These are phyloP conservation scores for Oenanthe melanoleuca DNA, from an alignment of 2,113 vertebrate species.

Conservation along the genomic window DNA sequence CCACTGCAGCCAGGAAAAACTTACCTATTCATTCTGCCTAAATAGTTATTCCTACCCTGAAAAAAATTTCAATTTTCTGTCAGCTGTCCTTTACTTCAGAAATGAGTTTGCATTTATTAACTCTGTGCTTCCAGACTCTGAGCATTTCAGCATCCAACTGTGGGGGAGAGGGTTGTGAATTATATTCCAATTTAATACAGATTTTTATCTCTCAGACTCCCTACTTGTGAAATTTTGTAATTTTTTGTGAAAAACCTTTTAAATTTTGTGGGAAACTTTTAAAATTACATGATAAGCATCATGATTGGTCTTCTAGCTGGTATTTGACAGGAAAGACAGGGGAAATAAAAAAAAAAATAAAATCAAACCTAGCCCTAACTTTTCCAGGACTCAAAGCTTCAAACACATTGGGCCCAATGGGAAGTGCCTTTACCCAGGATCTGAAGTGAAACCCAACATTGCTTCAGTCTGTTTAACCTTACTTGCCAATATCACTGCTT, in stretches of 20 bases:
- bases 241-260: not conserved
- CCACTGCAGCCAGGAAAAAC: not conserved
- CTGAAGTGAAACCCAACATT: not conserved
- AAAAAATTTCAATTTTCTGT: not conserved
- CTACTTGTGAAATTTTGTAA: not conserved
- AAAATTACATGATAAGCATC: not conserved
- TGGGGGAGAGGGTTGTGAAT: not conserved
- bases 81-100: not conserved
- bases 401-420: not conserved
- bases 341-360: not conserved
- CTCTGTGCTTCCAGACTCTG: not conserved
- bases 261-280: not conserved
- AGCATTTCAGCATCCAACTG: not conserved
- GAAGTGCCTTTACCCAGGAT: not conserved
- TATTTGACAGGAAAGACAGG: not conserved
- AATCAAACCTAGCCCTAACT: not conserved
- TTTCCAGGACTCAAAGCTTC: not conserved
- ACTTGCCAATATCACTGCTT: not conserved
- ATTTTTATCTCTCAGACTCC: not conserved
- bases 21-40: not conserved
- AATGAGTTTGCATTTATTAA: not conserved
- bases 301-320: not conserved
- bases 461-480: not conserved
- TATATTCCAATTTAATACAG: fast-evolving
- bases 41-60: not conserved